Evolutionary conservation across 2,888 invertebrate genomes (phyloP).

Genomic region (Diploptera punctata): DNA sequence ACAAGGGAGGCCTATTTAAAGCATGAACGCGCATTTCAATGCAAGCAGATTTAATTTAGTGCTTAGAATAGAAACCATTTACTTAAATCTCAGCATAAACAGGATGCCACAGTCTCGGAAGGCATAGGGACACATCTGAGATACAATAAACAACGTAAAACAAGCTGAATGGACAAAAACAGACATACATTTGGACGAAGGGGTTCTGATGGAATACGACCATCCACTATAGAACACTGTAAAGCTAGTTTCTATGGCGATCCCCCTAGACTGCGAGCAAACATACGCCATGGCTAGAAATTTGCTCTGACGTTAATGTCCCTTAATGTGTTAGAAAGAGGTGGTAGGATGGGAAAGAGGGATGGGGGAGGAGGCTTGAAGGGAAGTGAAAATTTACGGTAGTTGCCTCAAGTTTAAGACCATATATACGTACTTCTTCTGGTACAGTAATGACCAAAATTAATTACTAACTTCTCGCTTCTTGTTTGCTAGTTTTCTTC

Average conservation of each 20-base stretch:
- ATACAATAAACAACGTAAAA: neutral
- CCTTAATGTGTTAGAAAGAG: slow-evolving; percentile 21
- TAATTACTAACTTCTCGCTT: neutral
- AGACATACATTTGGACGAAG: too few species aligned
- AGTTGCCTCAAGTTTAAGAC: slow-evolving; percentile 30
- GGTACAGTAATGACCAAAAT: slow-evolving; percentile 27
- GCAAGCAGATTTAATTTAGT: neutral
- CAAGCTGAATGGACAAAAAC: neutral
- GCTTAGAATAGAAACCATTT: neutral
- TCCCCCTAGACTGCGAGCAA: neutral
- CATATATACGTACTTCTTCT: neutral
- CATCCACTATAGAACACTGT: too few species aligned
- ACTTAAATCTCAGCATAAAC: neutral
- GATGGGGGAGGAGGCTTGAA: neutral
- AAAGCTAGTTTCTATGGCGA: too few species aligned
- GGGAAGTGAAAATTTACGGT: slow-evolving; percentile 28
- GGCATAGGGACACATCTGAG: too few species aligned
- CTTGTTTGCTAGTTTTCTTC: neutral
- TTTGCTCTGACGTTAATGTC: slow-evolving; percentile 34
- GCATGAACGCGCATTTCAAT: neutral
- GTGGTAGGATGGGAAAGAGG: neutral
- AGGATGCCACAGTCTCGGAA: neutral
- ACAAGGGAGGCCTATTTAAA: too few species aligned
- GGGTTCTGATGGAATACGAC: neutral
- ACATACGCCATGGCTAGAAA: slow-evolving; percentile 9